Conservation (phyloP, 2,797 vertebrate genomes). For the Cyprinodon diabolis region DNA sequence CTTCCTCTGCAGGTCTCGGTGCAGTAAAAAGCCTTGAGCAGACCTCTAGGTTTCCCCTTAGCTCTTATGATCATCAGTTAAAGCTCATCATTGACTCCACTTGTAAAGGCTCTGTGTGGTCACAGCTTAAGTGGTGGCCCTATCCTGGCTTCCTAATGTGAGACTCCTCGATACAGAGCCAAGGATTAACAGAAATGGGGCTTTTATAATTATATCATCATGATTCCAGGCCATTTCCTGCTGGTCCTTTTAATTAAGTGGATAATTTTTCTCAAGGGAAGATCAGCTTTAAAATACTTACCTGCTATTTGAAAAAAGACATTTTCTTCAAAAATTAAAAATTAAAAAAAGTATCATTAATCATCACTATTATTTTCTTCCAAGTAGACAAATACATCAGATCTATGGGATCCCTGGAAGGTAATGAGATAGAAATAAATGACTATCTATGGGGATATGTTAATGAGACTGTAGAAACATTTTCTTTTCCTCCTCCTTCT, state of each 20-base stretch:
- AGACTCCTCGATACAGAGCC: conserved; percentile 67
- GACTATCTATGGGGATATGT: conserved; percentile 15
- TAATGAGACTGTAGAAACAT: conserved; percentile 42
- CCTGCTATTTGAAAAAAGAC: conserved; percentile 73
- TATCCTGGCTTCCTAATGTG: conserved; percentile 57
- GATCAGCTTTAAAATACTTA: conserved; percentile 77
- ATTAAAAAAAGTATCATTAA: conserved; percentile 26
- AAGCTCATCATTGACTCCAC: conserved; percentile 41
- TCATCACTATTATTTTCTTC: conserved; percentile 40
- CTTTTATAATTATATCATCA: conserved; percentile 84
- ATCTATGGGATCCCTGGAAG: neutral
- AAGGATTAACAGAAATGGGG: conserved; percentile 79
- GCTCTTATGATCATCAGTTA: conserved; percentile 42
- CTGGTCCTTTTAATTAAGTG: conserved; percentile 86
- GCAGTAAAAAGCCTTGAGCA: conserved; percentile 42
- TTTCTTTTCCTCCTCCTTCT: conserved; percentile 9
- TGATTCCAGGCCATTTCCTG: conserved; percentile 82
- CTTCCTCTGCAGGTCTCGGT: conserved; percentile 24
- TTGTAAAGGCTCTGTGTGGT: conserved; percentile 70
- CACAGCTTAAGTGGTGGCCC: conserved; percentile 54
- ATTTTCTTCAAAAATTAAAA: conserved; percentile 45
- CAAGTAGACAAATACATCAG: conserved; percentile 11
- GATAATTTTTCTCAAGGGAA: conserved; percentile 79
- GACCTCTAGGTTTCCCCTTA: conserved; percentile 40
- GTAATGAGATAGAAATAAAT: conserved; percentile 18